Percentiles rank a stretch among this genome's conserved stretches.
Conservation (phyloP, 2,888 invertebrate genomes). For the Antheraea yamamai region DNA sequence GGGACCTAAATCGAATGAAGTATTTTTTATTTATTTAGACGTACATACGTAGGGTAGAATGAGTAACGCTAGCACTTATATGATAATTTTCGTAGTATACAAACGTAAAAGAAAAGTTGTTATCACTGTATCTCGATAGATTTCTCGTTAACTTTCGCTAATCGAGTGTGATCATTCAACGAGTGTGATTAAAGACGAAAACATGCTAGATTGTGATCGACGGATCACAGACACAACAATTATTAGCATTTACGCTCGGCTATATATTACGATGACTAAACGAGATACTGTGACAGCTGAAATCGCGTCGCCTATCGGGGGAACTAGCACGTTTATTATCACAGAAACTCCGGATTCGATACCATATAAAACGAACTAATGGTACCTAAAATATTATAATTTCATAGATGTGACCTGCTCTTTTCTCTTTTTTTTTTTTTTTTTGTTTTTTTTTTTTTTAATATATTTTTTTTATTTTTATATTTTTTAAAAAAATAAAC, state of each 20-base stretch:
- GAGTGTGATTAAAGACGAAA: not conserved
- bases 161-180: not conserved
- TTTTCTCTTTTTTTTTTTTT: too few species aligned
- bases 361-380: constrained; percentile 20
- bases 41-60: not conserved
- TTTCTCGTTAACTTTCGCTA: constrained; percentile 2
- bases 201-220: not conserved
- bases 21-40: too few species aligned
- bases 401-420: not conserved
- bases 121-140: not conserved
- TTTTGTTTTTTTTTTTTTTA: too few species aligned
- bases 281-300: constrained; percentile 18
- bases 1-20: too few species aligned
- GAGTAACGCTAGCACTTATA: not conserved
- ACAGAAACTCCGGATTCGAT: constrained; percentile 15
- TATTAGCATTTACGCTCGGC: constrained; percentile 6
- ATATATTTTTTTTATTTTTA: too few species aligned
- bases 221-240: constrained; percentile 19
- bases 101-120: not conserved
- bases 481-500: too few species aligned
- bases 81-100: not conserved
- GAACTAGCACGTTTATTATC: constrained; percentile 21
- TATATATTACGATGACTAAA: constrained; percentile 19
- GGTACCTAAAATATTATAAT: not conserved
- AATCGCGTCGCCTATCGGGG: constrained; percentile 16